Conservation (phyloP, 1,140 invertebrate species). For the Diorhabda elongata region DNA sequence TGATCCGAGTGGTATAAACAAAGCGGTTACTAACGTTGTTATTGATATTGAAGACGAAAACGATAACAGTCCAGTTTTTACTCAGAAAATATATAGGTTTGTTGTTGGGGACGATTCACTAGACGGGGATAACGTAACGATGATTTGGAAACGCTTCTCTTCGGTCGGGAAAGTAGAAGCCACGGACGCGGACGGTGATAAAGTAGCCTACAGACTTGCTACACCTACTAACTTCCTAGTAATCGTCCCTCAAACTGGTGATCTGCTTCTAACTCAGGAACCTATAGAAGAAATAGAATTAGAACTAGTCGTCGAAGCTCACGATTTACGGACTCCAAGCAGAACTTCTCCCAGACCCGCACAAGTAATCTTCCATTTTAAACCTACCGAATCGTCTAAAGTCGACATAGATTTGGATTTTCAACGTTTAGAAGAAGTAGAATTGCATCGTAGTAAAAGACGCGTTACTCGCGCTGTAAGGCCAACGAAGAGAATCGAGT, state of each 20-base stretch:
- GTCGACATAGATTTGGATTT: conserved; percentile 54
- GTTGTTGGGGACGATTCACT: conserved; percentile 57
- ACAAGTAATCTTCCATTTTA: conserved; percentile 70
- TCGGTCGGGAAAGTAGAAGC: conserved; percentile 78
- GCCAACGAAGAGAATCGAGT: conserved; percentile 88
- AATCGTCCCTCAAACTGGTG: conserved; percentile 87
- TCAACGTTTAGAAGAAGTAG: conserved; percentile 47
- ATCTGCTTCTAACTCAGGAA: conserved; percentile 75
- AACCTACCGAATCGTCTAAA: conserved; percentile 54
- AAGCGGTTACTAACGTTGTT: conserved; percentile 65
- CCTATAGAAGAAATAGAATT: conserved; percentile 62
- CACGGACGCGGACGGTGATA: conserved; percentile 81
- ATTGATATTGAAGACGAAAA: conserved; percentile 80
- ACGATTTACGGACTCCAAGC: conserved; percentile 72
- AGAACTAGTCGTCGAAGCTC: conserved; percentile 71
- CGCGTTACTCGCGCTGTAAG: conserved; percentile 81
- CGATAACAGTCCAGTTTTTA: conserved; percentile 84
- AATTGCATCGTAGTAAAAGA: conserved; percentile 67
- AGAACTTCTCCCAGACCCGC: conserved; percentile 64
- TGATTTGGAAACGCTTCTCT: conserved; percentile 69
- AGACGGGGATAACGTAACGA: conserved; percentile 53
- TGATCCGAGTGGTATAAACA: conserved; percentile 69
- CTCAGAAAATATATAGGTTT: conserved; percentile 72
- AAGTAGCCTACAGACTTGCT: conserved; percentile 76
- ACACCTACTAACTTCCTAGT: conserved; percentile 74